Percentiles rank a stretch among this genome's conserved stretches.
These are phyloP conservation scores for Hippocampus barbouri DNA, from an alignment of 2,113 vertebrate genomes.

Conservation along the genomic window DNA sequence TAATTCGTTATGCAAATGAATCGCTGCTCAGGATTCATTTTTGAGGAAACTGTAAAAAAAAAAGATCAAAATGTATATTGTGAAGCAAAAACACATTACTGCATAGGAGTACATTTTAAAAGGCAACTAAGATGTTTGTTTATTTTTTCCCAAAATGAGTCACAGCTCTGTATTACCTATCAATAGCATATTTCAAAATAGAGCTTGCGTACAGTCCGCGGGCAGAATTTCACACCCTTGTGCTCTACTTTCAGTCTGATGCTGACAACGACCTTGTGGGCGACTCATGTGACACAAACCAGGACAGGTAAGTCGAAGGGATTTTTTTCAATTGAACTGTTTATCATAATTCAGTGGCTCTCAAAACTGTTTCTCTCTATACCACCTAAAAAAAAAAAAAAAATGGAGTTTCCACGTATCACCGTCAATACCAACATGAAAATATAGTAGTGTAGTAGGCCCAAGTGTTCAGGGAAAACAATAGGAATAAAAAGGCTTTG, in stretches of 20 bases:
- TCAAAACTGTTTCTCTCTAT: background rate
- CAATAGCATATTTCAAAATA: background rate
- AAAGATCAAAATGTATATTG: background rate
- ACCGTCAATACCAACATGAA: too few relatives aligned
- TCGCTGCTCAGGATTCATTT: too few relatives aligned
- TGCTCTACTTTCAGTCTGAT: constrained; percentile 82
- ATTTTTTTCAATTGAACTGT: background rate
- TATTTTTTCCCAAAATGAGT: background rate
- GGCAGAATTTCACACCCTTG: background rate
- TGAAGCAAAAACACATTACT: background rate
- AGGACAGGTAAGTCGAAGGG: constrained; percentile 83
- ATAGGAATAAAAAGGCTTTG: background rate
- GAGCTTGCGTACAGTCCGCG: too few relatives aligned
- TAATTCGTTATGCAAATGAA: too few relatives aligned
- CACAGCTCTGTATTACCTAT: background rate
- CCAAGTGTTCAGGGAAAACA: too few relatives aligned
- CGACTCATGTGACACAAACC: constrained; percentile 97
- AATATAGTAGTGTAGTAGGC: too few relatives aligned
- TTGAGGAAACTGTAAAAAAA: background rate
- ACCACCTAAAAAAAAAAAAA: too few relatives aligned
- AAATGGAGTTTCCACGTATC: too few relatives aligned
- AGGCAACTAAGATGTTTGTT: background rate
- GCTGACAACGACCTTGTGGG: constrained; percentile 93
- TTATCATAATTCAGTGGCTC: background rate
- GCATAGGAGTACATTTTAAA: background rate